Base-by-base conservation (phyloP, 2,797 vertebrate species). In the Labeo calbasu region DNA sequence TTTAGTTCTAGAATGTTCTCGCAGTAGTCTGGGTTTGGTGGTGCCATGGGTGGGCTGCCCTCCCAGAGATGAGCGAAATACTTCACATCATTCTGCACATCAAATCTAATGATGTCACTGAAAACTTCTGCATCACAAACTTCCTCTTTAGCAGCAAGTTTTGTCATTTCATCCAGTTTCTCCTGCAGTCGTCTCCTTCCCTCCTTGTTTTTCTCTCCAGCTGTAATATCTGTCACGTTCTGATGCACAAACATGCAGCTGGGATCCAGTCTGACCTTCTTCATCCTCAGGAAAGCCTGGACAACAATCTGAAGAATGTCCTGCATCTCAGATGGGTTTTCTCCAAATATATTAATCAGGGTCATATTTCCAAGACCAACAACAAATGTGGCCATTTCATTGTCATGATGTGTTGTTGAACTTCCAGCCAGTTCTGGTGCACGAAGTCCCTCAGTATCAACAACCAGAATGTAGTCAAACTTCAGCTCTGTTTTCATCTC, bases 241-340 rank as follows among this genome's bases (percentile, higher is more conserved):
- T 91, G 90, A 36, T 93, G 90, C 76, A 93, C 90, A 89, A 92
- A 93, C 69, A 91, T 72, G 69, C 92, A 93, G 19, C 87, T 95
- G 89, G 25, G 94, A 6, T 86, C 93, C 51, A 96, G 90, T 5
- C 89, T 89, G 0, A 95, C 91, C 73, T 91, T 78, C 28, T 78
- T 82, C 79, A 85, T 82, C 48, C 84, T 65, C 15, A 85, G 0
- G 21, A 85, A 70, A 46, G 94, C 95, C 90, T 95, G 94, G 32
- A 95, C 92, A 9, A 92, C 91, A 12, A 95, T 95, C 88, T 96
- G 94, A 73, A 96, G 89, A 71, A 95, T 80, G 12, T 96, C 94
- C 55, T 95, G 94, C 92, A 96, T 95, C 51, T 95, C 95, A 14
- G 93, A 91, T 0, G 94, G 92, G 51, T 95, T 96, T 84, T 95